A percentile compares a stretch with the other conserved stretches of the same genome.
These are phyloP conservation scores for Acholoe squamosa DNA, from an alignment of 2,888 invertebrate species.

Conservation along the genomic window DNA sequence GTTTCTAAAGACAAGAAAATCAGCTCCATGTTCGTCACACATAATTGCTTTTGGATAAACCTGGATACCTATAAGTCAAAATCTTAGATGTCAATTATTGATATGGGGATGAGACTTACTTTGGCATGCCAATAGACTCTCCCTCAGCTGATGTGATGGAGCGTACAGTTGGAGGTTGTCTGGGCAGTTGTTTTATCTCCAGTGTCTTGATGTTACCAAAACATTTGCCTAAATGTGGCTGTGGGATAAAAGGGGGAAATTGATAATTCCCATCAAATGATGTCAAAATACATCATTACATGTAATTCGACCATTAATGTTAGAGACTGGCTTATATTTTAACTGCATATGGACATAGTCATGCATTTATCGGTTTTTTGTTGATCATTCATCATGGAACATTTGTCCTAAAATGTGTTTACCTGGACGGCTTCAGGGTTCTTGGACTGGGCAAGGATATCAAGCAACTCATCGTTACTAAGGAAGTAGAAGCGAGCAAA, in stretches of 20 bases:
- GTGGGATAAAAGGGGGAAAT: conserved; percentile 29
- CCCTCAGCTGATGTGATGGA: conserved; percentile 81
- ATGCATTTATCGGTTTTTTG: neutral
- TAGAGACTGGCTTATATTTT: neutral
- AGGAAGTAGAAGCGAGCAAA: conserved; percentile 83
- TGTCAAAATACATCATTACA: no score
- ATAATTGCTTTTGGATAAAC: neutral
- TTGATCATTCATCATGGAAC: no score
- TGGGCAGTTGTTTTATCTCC: conserved; percentile 79
- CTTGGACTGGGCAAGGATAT: conserved; percentile 82
- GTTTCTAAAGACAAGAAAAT: no score
- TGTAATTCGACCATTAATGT: neutral
- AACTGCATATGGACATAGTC: neutral
- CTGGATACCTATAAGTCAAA: neutral
- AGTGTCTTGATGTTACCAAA: conserved; percentile 82
- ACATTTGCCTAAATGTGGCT: conserved; percentile 83
- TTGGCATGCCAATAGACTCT: conserved; percentile 82
- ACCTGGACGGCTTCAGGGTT: conserved; percentile 83
- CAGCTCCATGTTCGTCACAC: no score
- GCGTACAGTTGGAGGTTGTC: conserved; percentile 81
- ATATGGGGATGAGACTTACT: conserved; percentile 72
- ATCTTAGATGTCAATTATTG: neutral
- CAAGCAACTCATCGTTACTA: conserved; percentile 83
- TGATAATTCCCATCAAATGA: neutral
- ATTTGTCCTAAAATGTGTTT: neutral